A percentile compares a stretch with the other conserved stretches of the same genome.
Evolutionary conservation across 2,113 vertebrate species (phyloP).

Genomic region (Propithecus coquereli): DNA sequence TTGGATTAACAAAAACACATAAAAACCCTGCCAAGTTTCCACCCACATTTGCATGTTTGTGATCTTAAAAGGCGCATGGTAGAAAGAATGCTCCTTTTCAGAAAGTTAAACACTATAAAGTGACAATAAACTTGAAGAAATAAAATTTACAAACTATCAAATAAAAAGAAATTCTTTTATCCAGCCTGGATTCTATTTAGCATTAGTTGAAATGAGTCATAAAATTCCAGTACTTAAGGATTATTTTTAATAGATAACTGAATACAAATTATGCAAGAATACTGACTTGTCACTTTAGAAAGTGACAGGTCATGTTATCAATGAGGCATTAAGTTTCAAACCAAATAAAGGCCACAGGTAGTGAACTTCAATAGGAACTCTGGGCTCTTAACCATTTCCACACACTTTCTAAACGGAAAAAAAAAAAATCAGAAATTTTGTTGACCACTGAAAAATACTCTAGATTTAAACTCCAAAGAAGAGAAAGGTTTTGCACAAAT

Average conservation of each 20-base stretch:
- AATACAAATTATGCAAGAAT: not conserved
- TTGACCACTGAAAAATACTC: not conserved
- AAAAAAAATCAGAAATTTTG: not conserved
- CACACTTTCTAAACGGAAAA: not conserved
- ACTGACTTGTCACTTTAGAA: not conserved
- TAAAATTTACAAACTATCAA: not conserved
- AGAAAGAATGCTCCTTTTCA: not conserved
- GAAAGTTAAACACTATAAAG: not conserved
- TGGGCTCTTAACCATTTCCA: not conserved
- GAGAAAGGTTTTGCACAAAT: not conserved
- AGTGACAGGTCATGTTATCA: not conserved
- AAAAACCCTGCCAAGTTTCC: not conserved
- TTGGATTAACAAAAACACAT: not conserved
- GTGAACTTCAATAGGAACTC: fast-evolving
- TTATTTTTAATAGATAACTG: not conserved
- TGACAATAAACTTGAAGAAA: not conserved
- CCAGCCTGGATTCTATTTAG: not conserved
- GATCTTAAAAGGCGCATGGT: not conserved
- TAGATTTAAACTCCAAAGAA: not conserved
- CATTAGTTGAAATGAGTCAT: not conserved
- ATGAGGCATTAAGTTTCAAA: not conserved
- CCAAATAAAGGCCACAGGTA: not conserved
- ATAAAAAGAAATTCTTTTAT: not conserved
- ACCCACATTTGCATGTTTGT: not conserved
- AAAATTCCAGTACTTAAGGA: not conserved